Evolutionary conservation across 2,888 invertebrate genomes (phyloP), one percentile per base, ranked within the genome.

Genomic region (Notocelia uddmanniana): DNA sequence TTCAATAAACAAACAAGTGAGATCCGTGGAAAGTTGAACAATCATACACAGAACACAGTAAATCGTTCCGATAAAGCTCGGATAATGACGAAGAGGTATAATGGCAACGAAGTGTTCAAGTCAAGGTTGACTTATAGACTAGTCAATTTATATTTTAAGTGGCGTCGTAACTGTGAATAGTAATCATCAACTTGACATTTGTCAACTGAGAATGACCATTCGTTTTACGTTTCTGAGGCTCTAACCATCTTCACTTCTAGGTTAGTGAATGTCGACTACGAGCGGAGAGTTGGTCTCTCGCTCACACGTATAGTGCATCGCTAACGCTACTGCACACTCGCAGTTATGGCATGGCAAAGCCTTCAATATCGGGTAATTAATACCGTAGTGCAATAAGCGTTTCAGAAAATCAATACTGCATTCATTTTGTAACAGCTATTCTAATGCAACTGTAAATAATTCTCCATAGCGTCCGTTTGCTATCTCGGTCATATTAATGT

Each of bases 1-100:
- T 73, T 69, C 31, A 74, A 71, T 63, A 70, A 69, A 68, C 48
- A 66, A 62, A 68, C 26, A 48, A 72, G 50, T 76, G 75, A 76
- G 75, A 76, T 76, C 75, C 64, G 62, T 66, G 59, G 64, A 73
- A 68, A 31, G 59, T 62, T 11, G 66, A 34, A 52, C 21, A 73
- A 68, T 45, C 48, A 58, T 63, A 66, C 31, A 67, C 41, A 55
- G 19, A 26, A 31, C 60, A 69, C 21, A 67, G 41, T 21, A 54
- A 54, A 41, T 8, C 9, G 26, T 19, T 54, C 18, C 55, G 19
- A 62, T 52, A 10, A 63, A 34, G 52, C 34, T 63, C 34, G 19
- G 21, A 48, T 26, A 62, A 64, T 37, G 52, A 64, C 64, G n/a
- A 64, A 64, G 64, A 64, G 64, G 64, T 54, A 64, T 54, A 5